A percentile compares a stretch with the other conserved stretches of the same genome.
Evolutionary conservation across 2,888 invertebrate species (phyloP).

Genomic region (Ectemnius cavifrons): DNA sequence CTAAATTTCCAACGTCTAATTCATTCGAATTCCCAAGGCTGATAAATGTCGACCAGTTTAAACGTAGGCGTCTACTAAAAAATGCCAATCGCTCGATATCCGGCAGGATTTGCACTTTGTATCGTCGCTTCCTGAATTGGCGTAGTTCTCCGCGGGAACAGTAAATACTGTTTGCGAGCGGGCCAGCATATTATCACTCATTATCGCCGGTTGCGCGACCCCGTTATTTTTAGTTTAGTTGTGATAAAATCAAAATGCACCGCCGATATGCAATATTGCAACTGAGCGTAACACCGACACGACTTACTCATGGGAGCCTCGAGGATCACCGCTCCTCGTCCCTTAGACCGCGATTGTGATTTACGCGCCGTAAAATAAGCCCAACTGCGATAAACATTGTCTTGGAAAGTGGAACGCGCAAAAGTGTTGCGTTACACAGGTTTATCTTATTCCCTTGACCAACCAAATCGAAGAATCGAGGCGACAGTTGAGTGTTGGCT

Average conservation of each 20-base stretch:
- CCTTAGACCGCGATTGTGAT: constrained; percentile 6
- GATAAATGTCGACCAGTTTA: not conserved
- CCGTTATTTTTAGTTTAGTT: constrained; percentile 47
- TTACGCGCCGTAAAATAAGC: not conserved
- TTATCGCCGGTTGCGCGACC: constrained; percentile 41
- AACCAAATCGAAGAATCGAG: too few relatives aligned
- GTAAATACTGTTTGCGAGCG: constrained; percentile 27
- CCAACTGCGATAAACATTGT: too few relatives aligned
- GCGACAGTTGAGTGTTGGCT: not conserved
- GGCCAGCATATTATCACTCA: constrained; percentile 35
- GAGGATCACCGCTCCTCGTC: not conserved
- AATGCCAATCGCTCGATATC: too few relatives aligned
- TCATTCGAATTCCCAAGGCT: not conserved
- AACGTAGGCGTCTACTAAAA: not conserved
- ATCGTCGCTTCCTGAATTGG: not conserved
- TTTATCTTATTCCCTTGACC: too few relatives aligned
- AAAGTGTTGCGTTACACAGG: too few relatives aligned
- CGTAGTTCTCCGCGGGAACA: not conserved
- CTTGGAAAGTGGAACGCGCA: too few relatives aligned
- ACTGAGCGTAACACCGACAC: constrained; percentile 35
- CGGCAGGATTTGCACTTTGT: not conserved
- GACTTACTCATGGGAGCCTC: constrained; percentile 18
- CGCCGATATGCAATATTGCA: constrained; percentile 42
- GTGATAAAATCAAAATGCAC: constrained; percentile 49
- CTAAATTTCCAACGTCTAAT: not conserved